Conservation (phyloP, 2,888 invertebrate genomes). For the Eupithecia pulchellata region DNA sequence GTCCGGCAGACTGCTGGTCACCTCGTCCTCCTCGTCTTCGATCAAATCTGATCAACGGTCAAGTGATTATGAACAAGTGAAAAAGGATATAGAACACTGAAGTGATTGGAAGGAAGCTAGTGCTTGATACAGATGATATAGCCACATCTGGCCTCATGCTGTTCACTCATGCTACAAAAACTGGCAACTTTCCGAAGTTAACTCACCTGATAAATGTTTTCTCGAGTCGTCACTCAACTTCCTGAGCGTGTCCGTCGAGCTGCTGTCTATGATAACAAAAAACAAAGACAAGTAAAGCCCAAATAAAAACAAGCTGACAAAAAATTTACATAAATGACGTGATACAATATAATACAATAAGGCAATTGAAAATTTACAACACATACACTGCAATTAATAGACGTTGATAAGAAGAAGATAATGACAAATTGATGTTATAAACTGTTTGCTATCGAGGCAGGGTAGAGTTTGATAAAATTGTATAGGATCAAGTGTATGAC, state of each 20-base stretch:
- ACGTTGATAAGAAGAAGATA: slow-evolving; percentile 32
- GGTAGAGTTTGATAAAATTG: slow-evolving; percentile 61
- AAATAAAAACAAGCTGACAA: slow-evolving; percentile 72
- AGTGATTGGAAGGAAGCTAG: slow-evolving; percentile 47
- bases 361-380: slow-evolving; percentile 46
- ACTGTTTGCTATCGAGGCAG: slow-evolving; percentile 45
- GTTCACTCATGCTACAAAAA: slow-evolving; percentile 56
- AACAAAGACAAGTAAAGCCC: slow-evolving; percentile 78
- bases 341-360: slow-evolving; percentile 51
- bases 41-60: slow-evolving; percentile 80
- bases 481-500: slow-evolving; percentile 52
- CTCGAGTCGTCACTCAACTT: slow-evolving; percentile 83
- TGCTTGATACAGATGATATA: slow-evolving; percentile 45
- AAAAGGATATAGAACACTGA: slow-evolving; percentile 55
- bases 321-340: slow-evolving; percentile 54
- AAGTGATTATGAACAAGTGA: slow-evolving; percentile 56
- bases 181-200: slow-evolving; percentile 15
- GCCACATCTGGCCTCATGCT: slow-evolving; percentile 61
- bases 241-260: slow-evolving; percentile 78
- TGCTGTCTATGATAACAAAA: slow-evolving; percentile 84
- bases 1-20: slow-evolving; percentile 77
- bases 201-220: slow-evolving; percentile 84
- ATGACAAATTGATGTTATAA: slow-evolving; percentile 21
- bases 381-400: slow-evolving; percentile 57
- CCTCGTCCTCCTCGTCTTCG: slow-evolving; percentile 85